Base-by-base conservation (phyloP, 2,113 vertebrate genomes). In the Scartelaos histophorus region DNA sequence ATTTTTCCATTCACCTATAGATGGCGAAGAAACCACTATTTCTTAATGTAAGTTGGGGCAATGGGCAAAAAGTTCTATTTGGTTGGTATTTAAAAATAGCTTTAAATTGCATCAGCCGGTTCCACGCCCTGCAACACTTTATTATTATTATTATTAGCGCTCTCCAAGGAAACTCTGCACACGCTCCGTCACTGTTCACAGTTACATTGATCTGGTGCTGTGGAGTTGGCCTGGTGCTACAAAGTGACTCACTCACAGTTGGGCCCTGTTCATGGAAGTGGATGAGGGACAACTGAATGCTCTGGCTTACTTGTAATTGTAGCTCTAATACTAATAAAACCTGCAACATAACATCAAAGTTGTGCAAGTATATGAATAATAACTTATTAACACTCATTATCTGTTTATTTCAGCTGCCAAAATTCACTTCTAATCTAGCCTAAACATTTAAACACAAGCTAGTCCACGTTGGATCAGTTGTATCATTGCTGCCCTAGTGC, bases 51-150 rank as follows among this genome's bases (percentile, higher is more conserved):
- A 43, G 7, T 61, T 34, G 22, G 21, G 24, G 24, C 21, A 25
- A 25, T 13, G 10, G 22, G 22, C 25, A 61, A 34, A 2, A 25
- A 17, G 25, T 61, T 34, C 24, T 16, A 61, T 61, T 17, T 4
- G 58, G 4, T 29, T 61, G 12, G 17, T 11, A 12, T 64, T 12
- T 66, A 47, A 47, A 56, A 69, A 65, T 62, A 73, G 24, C 68
- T 57, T 34, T 68, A 66, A 74, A 66, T 58, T 61, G 64, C 62
- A 76, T 70, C 71, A 19, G 7, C 69, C 61, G 19, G 68, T 62
- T 82, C 71, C 76, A 70, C 73, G 22, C 49, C 61, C 70, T 68
- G 53, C 79, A 75, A 69, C 71, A 71, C 84, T 71, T 85, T 60
- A 67, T 83, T 56, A 73, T 69, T 51, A 21, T 71, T 64, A 62